Conservation (phyloP, 2,113 vertebrate species). For the Ictalurus punctatus region DNA sequence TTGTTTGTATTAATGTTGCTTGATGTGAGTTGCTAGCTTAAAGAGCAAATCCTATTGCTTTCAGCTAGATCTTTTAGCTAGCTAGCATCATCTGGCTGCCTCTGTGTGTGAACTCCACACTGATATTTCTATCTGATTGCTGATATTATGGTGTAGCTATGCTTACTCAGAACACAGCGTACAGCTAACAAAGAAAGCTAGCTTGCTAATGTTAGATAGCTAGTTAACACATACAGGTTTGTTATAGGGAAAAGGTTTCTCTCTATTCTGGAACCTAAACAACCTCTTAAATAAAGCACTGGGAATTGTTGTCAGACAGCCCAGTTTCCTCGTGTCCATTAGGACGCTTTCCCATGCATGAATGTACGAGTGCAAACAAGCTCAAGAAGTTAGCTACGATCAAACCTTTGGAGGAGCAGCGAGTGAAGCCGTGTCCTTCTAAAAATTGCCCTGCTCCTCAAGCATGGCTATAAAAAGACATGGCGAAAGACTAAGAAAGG, state of each 20-base stretch:
- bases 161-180: neutral
- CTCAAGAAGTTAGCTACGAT: slow-evolving; percentile 46
- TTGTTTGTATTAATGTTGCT: neutral
- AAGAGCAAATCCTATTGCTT: neutral
- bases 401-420: slow-evolving; percentile 50
- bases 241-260: neutral
- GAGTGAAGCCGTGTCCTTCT: slow-evolving; percentile 52
- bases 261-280: neutral
- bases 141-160: neutral
- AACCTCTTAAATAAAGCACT: neutral
- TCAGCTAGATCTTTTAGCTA: neutral
- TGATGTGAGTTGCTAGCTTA: neutral
- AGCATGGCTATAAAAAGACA: slow-evolving; percentile 68
- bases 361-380: slow-evolving; percentile 33
- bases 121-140: neutral
- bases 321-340: neutral
- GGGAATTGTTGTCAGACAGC: neutral
- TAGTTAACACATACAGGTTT: neutral
- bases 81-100: neutral
- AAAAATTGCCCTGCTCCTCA: slow-evolving; percentile 50
- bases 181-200: neutral
- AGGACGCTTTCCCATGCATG: neutral
- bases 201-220: neutral
- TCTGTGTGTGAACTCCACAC: neutral
- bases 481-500: slow-evolving; percentile 54